A percentile compares a stretch with the other conserved stretches of the same genome.
Evolutionary conservation across 2,888 invertebrate species (phyloP).

Genomic region (Ectemnius lituratus): DNA sequence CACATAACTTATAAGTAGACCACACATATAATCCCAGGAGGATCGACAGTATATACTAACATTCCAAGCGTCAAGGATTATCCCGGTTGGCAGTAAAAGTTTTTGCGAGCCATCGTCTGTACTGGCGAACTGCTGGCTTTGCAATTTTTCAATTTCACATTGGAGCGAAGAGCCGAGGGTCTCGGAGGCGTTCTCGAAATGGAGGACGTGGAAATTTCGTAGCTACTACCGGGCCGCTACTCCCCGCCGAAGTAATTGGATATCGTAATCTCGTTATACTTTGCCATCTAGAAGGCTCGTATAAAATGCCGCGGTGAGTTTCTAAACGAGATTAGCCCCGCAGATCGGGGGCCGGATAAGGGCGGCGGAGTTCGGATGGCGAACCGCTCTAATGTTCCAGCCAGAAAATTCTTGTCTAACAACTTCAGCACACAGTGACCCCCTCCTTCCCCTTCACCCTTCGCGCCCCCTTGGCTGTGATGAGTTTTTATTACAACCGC

Average conservation of each 20-base stretch:
- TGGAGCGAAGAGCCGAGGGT: not conserved
- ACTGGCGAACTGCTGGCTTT: conserved; percentile 16
- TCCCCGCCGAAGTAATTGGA: conserved; percentile 56
- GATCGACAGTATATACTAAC: too few species aligned
- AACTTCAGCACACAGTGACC: conserved; percentile 27
- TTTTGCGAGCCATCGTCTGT: too few species aligned
- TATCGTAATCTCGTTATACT: conserved; percentile 64
- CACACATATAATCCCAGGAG: too few species aligned
- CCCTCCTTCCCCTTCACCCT: too few species aligned
- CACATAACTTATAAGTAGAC: too few species aligned
- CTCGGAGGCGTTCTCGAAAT: conserved; percentile 8
- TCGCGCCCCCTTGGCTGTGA: too few species aligned
- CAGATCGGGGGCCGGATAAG: conserved; percentile 45
- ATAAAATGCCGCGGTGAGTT: conserved; percentile 60
- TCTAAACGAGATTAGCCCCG: conserved; percentile 59
- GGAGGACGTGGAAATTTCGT: conserved; percentile 57
- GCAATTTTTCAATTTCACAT: conserved; percentile 53
- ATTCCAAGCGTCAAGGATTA: too few species aligned
- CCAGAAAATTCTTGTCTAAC: conserved; percentile 34
- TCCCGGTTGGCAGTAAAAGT: too few species aligned
- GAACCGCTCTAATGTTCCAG: conserved; percentile 10
- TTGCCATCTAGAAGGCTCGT: conserved; percentile 49
- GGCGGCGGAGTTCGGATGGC: conserved; percentile 44
- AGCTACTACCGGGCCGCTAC: conserved; percentile 29
- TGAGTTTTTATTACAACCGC: too few species aligned